Evolutionary conservation across 2,888 invertebrate genomes (phyloP).

Genomic region (Drosophila vallismaia): DNA sequence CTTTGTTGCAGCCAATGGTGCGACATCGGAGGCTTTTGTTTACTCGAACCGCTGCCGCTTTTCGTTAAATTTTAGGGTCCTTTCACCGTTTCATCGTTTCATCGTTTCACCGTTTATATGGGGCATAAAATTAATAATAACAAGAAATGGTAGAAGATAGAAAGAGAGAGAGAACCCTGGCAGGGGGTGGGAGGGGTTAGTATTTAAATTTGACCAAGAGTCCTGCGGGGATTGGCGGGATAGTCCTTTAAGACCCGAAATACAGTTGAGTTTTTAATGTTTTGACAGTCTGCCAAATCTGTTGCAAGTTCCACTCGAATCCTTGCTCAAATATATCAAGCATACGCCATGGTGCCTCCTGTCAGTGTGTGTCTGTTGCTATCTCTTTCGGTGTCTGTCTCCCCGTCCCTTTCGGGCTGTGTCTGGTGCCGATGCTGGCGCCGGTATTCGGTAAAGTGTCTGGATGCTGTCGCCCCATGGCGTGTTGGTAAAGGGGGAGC

Average conservation of each 20-base stretch:
- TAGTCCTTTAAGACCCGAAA: slow-evolving; percentile 4
- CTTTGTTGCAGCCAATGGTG: slow-evolving; percentile 24
- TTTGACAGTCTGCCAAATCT: slow-evolving; percentile 37
- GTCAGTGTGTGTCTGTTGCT: neutral
- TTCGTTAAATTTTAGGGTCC: slow-evolving; percentile 57
- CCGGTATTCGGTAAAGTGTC: slow-evolving; percentile 61
- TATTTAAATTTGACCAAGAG: neutral
- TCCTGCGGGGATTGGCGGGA: neutral
- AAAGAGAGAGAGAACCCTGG: slow-evolving; percentile 3
- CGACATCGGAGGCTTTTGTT: slow-evolving; percentile 54
- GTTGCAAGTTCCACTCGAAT: slow-evolving; percentile 33
- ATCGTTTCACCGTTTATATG: slow-evolving; percentile 56
- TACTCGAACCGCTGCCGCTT: slow-evolving; percentile 53
- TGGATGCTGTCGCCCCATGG: slow-evolving; percentile 48
- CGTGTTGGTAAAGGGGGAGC: neutral
- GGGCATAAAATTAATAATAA: slow-evolving; percentile 61
- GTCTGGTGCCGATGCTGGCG: slow-evolving; percentile 46
- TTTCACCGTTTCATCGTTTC: slow-evolving; percentile 48
- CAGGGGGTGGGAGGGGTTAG: too few relatives aligned
- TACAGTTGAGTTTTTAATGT: slow-evolving; percentile 31
- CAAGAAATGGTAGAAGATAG: slow-evolving; percentile 26
- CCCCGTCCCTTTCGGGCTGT: neutral
- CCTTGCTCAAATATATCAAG: slow-evolving; percentile 37
- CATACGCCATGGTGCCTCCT: slow-evolving; percentile 21
- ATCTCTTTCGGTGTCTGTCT: slow-evolving; percentile 9